phyloP scores from a whole-genome alignment of 2,113 vertebrate species.

The Lepus europaeus region DNA sequence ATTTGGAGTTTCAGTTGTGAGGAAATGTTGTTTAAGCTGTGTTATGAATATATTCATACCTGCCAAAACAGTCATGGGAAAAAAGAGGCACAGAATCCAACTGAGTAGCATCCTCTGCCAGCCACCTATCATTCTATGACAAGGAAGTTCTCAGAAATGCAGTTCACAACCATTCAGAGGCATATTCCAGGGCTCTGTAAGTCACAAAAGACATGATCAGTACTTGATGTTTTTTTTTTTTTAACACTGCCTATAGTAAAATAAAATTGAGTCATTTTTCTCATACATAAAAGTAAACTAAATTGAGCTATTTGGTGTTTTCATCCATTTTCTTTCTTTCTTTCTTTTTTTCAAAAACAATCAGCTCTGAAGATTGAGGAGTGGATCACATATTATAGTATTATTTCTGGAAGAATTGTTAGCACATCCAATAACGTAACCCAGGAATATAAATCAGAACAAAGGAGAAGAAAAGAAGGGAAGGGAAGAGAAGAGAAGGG shows the following conservation, averaged over 20 bases:
- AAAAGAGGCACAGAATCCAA: not conserved
- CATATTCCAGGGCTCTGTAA: not conserved
- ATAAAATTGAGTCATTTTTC: constrained; percentile 59
- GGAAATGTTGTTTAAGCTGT: not conserved
- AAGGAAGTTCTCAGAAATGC: constrained; percentile 14
- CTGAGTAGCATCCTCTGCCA: not conserved
- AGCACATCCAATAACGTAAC: not conserved
- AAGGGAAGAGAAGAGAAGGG: no score
- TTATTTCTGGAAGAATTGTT: constrained; percentile 44
- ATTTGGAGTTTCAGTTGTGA: not conserved
- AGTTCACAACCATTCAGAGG: constrained; percentile 28
- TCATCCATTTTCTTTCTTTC: not conserved
- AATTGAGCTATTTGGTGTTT: constrained; percentile 32
- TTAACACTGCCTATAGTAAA: constrained; percentile 28
- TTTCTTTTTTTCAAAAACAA: constrained; percentile 29
- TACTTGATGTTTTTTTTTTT: constrained; percentile 29
- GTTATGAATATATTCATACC: not conserved
- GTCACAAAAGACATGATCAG: not conserved
- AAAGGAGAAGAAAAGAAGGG: not conserved
- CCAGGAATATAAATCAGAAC: not conserved
- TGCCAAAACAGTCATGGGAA: not conserved
- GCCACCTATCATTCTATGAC: not conserved
- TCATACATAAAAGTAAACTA: constrained; percentile 28
- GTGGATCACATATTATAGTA: not conserved
- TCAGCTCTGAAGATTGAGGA: not conserved